Conservation (phyloP, 2,797 vertebrate genomes). For the Falco concolor region DNA sequence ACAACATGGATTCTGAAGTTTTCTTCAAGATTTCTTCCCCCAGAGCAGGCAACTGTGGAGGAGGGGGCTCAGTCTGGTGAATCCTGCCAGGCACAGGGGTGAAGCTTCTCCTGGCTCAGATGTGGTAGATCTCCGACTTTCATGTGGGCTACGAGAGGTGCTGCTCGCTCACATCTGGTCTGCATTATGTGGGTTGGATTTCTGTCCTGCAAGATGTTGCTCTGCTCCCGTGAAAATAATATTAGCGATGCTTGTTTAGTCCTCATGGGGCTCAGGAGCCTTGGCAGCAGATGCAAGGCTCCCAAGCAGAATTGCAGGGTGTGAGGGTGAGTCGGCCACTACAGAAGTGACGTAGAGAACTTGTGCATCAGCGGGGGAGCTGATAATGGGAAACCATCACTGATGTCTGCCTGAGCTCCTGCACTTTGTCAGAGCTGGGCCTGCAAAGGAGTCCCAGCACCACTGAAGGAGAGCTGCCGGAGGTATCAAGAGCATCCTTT, state of each 20-base stretch:
- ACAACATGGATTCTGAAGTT: fast-evolving
- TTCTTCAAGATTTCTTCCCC: not conserved
- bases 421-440: fast-evolving
- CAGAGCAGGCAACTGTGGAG: fast-evolving
- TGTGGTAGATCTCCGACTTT: not conserved
- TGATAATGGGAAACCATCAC: not conserved
- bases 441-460: not conserved
- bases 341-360: not conserved
- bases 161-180: not conserved
- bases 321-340: not conserved
- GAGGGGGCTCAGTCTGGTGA: not conserved
- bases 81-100: not conserved
- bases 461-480: not conserved
- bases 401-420: not conserved
- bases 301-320: not conserved
- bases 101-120: not conserved
- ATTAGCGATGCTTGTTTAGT: not conserved
- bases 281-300: fast-evolving
- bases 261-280: not conserved
- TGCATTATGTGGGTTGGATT: not conserved
- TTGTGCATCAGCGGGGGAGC: not conserved
- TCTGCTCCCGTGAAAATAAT: not conserved
- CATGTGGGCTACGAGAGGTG: not conserved
- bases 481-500: not conserved
- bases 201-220: not conserved